Conservation (phyloP, 2,888 invertebrate genomes). For the Dynastes tityus region DNA sequence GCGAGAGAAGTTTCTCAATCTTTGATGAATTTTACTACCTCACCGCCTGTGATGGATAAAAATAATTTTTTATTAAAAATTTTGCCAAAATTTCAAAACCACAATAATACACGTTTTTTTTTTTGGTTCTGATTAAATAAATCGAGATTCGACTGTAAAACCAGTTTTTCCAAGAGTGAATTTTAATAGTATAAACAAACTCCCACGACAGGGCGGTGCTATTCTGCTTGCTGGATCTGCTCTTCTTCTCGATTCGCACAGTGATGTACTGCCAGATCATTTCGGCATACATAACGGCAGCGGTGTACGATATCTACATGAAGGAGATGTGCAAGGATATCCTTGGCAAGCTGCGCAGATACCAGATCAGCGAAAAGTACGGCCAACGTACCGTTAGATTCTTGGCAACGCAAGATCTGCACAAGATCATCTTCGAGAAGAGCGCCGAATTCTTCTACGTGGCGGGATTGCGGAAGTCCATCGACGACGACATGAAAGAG, state of each 20-base stretch:
- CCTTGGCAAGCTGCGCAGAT: neutral
- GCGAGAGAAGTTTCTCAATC: no score
- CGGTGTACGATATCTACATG: neutral
- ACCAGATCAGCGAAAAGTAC: slow-evolving; percentile 29
- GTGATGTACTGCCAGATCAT: slow-evolving; percentile 34
- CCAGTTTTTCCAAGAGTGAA: no score
- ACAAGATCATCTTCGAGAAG: neutral
- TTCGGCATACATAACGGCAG: slow-evolving; percentile 21
- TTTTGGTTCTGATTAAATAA: no score
- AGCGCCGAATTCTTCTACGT: slow-evolving; percentile 5
- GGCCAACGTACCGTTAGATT: neutral
- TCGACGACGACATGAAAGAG: slow-evolving; percentile 42
- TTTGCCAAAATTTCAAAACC: neutral
- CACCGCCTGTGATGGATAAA: no score
- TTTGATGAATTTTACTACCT: no score
- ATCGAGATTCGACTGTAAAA: no score
- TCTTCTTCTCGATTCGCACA: neutral
- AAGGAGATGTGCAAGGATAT: neutral
- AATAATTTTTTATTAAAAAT: neutral
- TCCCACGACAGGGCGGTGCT: neutral
- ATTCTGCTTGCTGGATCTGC: neutral
- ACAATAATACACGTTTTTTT: no score
- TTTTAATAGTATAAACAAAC: neutral
- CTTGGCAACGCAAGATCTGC: slow-evolving; percentile 12
- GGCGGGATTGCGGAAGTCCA: slow-evolving; percentile 34